Base-by-base conservation (phyloP, 2,888 invertebrate species). In the Dynastes grantii region DNA sequence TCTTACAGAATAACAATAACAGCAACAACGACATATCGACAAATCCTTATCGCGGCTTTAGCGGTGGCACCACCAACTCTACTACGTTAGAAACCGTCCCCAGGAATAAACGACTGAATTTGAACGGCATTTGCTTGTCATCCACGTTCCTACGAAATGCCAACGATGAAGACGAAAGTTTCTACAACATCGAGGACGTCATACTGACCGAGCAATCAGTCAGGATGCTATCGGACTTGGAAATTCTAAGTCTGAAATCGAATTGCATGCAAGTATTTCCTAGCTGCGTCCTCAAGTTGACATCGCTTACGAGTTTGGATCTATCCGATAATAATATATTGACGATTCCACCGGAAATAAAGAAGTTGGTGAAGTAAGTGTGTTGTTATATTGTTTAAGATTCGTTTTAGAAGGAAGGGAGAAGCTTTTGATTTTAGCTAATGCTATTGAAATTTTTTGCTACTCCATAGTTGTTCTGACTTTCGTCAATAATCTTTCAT, bases 271-370 rank as follows among this genome's bases (percentile, higher is more conserved):
- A 90, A 71, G 86, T 90, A 45, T 88, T 94, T 80, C 94, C 95
- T 0, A 86, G 88, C 32, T 92, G 92, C 83, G 88, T 93, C 77
- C 90, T 93, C 85, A 89, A 91, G 76, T 88, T 94, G 79, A 88
- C 89, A n/a, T 90, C 91, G 1, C 88, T 95, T 80, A 92, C 92
- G 55, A 91, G 91, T 78, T 90, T 95, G 77, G 94, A 95, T 86
- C 88, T 95, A 81, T 92, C 94, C 68, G 92, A 93, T 85, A 95
- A 95, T 86, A 90, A 90, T 82, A 90, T 95, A 82, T 87, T 91
- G 76, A 91, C 91, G 80, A 87, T 95, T 78, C 94, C 94, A 0
- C 88, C 90, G 65, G 93, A 93, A 86, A 92, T 95, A 85, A 90
- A 89, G 84, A 90, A 88, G 80, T 87, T 92, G 80, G 85, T 89